Base-by-base conservation (phyloP, 1,140 invertebrate species). In the Polypedilum vanderplanki region DNA sequence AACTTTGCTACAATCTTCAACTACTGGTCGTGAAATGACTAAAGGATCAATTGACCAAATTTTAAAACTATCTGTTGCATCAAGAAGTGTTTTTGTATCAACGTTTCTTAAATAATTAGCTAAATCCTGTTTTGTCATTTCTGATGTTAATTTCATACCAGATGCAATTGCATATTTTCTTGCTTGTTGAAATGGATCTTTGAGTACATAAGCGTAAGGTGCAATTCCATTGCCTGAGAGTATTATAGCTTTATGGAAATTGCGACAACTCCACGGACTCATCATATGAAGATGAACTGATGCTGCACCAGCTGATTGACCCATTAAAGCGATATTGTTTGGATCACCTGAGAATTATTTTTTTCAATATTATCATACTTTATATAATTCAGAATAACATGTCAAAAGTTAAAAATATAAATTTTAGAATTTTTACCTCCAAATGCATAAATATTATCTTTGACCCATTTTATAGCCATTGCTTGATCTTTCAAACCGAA, bases 301-400 rank as follows among this genome's bases (percentile, higher is more conserved):
- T n/a, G 86, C 86, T 1, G 85, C 85, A 15, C 88, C 89, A 2
- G 88, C 88, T 74, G 86, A 87, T 75, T 89, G 86, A 8, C 89
- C 90, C 9, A 83, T 76, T 0, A 89, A 81, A 5, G 88, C 86
- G 0, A 91, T 85, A 73, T 83, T 83, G 18, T 85, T 84, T 0
- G 87, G 85, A 81, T 93, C 86, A 5, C 90, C 90, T 70, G 7
- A n/a, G n/a, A 18, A 70, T 20, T 70, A 67, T 17, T 7, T 2
- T 2, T 84, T 84, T 77, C 46, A 67, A 77, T 75, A 22, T 41
- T 10, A 74, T 40, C 4, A 9, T 15, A 41, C 17, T 73, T 7
- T 3, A 73, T 15, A 15, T 73, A 73, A 20, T 40, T 73, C 22
- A 40, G 22, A n/a, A n/a, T n/a, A 7, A 7, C n/a, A 8, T 17